A percentile compares a stretch with the other conserved stretches of the same genome.
Conservation (phyloP, 2,888 invertebrate genomes). For the Boloria selene region DNA sequence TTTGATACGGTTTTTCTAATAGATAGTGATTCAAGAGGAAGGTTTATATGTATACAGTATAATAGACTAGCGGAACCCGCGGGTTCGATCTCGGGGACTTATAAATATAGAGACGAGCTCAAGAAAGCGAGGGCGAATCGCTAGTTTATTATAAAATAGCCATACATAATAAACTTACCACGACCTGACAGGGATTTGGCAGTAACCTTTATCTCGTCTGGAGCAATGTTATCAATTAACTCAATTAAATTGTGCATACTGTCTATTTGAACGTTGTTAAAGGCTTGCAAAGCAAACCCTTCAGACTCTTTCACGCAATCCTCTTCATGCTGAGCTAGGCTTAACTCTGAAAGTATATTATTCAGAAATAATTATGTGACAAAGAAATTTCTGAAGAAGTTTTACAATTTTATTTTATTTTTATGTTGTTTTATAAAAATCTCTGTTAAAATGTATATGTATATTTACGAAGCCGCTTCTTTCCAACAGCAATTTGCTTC, state of each 20-base stretch:
- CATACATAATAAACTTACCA: conserved; percentile 43
- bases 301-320: conserved; percentile 54
- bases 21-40: no score
- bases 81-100: no score
- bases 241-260: conserved; percentile 45
- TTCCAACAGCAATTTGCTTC: conserved; percentile 60
- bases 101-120: no score
- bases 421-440: no score
- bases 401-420: neutral
- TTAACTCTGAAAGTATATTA: conserved; percentile 51
- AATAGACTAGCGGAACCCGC: no score
- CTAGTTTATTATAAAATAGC: no score
- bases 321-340: conserved; percentile 55
- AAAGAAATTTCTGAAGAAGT: neutral
- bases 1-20: no score
- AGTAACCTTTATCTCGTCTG: conserved; percentile 50
- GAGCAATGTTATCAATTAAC: conserved; percentile 51
- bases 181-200: conserved; percentile 51
- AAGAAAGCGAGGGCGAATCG: no score
- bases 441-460: neutral
- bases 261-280: conserved; percentile 52
- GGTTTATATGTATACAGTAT: no score
- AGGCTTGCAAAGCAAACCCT: conserved; percentile 60
- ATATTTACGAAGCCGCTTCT: conserved; percentile 61
- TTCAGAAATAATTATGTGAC: neutral